phyloP scores from a whole-genome alignment of 2,113 vertebrate genomes.

The Cettia cetti region DNA sequence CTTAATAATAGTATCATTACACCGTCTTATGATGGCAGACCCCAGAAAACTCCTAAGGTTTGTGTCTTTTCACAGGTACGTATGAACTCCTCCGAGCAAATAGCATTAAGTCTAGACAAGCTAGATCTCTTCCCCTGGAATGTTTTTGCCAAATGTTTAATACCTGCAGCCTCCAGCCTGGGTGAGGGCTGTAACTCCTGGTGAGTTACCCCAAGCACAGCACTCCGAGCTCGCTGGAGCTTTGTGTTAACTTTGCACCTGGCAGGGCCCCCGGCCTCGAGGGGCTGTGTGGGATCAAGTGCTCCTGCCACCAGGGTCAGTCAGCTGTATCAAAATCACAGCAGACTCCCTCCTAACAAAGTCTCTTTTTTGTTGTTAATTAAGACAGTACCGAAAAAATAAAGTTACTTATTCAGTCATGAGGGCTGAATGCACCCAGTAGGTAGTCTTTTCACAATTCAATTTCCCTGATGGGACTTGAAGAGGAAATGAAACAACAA shows the following conservation, averaged over 20 bases:
- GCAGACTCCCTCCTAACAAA: conserved; percentile 62
- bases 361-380: conserved; percentile 72
- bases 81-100: not conserved
- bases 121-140: not conserved
- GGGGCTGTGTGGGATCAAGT: conserved; percentile 43
- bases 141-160: not conserved
- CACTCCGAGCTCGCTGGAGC: not conserved
- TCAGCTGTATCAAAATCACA: conserved; percentile 68
- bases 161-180: not conserved
- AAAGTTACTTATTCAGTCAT: conserved; percentile 72
- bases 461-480: conserved; percentile 66
- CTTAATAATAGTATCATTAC: not conserved
- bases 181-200: not conserved
- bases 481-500: conserved; percentile 80
- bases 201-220: not conserved
- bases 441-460: conserved; percentile 74
- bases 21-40: not conserved
- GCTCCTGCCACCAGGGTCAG: conserved; percentile 39
- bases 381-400: conserved; percentile 71
- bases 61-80: not conserved
- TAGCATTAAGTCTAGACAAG: not conserved
- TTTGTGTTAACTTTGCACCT: conserved; percentile 52
- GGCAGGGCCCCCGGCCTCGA: conserved; percentile 9
- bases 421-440: conserved; percentile 70
- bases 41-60: not conserved